Conservation (phyloP, 2,888 invertebrate genomes). For the Netelia melanura region DNA sequence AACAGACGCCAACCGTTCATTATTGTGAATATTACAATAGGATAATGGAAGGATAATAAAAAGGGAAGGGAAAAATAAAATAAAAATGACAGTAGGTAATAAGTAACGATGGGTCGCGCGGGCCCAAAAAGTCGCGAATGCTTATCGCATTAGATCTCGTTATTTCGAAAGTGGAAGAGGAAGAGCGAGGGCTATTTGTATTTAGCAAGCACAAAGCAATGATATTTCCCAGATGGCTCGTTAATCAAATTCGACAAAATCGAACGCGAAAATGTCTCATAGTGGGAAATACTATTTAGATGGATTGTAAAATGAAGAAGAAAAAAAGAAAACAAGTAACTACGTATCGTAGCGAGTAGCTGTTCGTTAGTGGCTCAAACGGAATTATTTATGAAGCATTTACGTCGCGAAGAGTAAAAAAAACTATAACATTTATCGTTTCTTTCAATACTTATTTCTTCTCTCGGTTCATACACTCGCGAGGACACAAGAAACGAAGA, state of each 20-base stretch:
- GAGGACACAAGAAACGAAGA: constrained; percentile 2
- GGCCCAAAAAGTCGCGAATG: constrained; percentile 22
- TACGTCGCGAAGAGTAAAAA: constrained; percentile 65
- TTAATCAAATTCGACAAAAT: not conserved
- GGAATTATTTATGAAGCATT: constrained; percentile 68
- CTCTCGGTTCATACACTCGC: constrained; percentile 15
- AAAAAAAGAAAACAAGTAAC: constrained; percentile 1
- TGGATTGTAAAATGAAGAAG: constrained; percentile 24
- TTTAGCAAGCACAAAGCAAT: constrained; percentile 25
- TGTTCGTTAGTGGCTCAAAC: constrained; percentile 62
- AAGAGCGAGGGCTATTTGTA: not conserved
- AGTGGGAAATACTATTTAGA: constrained; percentile 48
- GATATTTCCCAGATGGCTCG: not conserved
- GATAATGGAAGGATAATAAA: constrained; percentile 65
- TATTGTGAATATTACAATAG: constrained; percentile 74
- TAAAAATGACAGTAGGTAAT: constrained; percentile 30
- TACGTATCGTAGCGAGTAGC: constrained; percentile 45
- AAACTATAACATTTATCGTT: constrained; percentile 29
- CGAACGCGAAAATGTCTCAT: constrained; percentile 7
- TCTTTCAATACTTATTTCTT: constrained; percentile 13
- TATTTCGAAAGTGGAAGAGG: constrained; percentile 32
- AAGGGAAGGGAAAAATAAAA: constrained; percentile 16
- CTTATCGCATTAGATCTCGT: constrained; percentile 38
- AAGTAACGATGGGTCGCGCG: constrained; percentile 4
- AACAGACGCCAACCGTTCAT: constrained; percentile 52